Evolutionary conservation across 2,113 vertebrate species (phyloP).

Genomic region (Chaetodon auriga): DNA sequence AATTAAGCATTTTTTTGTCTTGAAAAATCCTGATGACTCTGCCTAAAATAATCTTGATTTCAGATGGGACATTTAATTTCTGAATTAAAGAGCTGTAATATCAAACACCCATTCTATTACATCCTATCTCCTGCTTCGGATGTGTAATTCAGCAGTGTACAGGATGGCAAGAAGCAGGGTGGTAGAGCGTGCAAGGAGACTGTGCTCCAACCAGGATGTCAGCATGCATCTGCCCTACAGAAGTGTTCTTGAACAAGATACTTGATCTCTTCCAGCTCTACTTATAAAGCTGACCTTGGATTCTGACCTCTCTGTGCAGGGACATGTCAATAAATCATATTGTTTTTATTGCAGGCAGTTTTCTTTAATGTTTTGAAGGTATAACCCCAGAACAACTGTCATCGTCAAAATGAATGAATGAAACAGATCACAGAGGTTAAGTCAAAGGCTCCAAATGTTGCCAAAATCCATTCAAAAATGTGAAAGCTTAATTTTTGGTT

Average conservation of each 20-base stretch:
- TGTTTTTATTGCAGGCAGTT: background rate
- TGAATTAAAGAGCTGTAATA: background rate
- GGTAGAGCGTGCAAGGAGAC: background rate
- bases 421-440: constrained; percentile 24
- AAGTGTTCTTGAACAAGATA: constrained; percentile 15
- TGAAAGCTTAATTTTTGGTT: too few species aligned
- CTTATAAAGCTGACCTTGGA: constrained; percentile 14
- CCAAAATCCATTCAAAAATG: too few species aligned
- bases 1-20: background rate
- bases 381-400: background rate
- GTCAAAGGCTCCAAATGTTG: background rate
- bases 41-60: background rate
- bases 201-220: background rate
- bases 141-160: background rate
- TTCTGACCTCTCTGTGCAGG: constrained; percentile 19
- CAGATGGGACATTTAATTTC: background rate
- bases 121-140: background rate
- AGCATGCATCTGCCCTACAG: background rate
- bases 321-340: constrained; percentile 9
- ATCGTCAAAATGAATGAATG: background rate
- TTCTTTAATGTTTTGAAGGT: constrained; percentile 3
- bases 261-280: constrained; percentile 17
- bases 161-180: background rate
- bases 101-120: background rate
- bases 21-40: background rate